These are phyloP conservation scores for Phenganax stokvisi DNA, from an alignment of 92 coral and sea anemone species.

Conservation along the genomic window DNA sequence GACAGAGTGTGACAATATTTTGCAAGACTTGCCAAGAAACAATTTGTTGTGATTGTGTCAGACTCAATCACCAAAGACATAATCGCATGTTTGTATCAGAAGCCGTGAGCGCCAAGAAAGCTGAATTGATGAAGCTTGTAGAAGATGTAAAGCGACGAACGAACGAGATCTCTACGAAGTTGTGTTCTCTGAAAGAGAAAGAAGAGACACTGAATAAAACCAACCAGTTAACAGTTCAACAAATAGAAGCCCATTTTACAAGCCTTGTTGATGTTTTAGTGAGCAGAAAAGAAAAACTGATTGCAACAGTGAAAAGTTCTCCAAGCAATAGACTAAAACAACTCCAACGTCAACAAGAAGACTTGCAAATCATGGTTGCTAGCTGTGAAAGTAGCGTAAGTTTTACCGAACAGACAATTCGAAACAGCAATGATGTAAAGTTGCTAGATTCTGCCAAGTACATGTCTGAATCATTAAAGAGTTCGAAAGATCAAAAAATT, in stretches of 20 bases:
- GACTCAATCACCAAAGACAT: slow-evolving; percentile 67
- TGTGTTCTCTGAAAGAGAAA: slow-evolving; percentile 25
- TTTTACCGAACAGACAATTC: too few species aligned
- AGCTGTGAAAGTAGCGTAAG: too few species aligned
- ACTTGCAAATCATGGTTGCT: too few species aligned
- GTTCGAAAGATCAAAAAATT: too few species aligned
- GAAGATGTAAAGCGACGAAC: slow-evolving; percentile 37
- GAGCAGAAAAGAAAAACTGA: not conserved
- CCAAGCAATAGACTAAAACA: too few species aligned
- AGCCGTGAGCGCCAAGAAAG: slow-evolving; percentile 31
- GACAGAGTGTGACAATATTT: slow-evolving; percentile 54
- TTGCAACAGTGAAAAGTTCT: too few species aligned
- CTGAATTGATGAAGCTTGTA: slow-evolving; percentile 21
- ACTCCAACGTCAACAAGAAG: too few species aligned
- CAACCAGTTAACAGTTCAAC: slow-evolving; percentile 5
- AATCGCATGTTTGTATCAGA: slow-evolving; percentile 47
- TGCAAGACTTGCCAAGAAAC: slow-evolving; percentile 67
- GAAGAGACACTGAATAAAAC: slow-evolving; percentile 24
- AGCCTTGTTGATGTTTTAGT: slow-evolving; percentile 23
- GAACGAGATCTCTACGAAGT: slow-evolving; percentile 22
- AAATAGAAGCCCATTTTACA: slow-evolving; percentile 27
- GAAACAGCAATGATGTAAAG: too few species aligned
- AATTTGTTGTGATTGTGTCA: slow-evolving; percentile 72
- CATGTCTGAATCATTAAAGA: too few species aligned
- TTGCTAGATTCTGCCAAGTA: too few species aligned